Evolutionary conservation across 1,140 invertebrate genomes (phyloP).

Genomic region (Trachelipus rathkii): DNA sequence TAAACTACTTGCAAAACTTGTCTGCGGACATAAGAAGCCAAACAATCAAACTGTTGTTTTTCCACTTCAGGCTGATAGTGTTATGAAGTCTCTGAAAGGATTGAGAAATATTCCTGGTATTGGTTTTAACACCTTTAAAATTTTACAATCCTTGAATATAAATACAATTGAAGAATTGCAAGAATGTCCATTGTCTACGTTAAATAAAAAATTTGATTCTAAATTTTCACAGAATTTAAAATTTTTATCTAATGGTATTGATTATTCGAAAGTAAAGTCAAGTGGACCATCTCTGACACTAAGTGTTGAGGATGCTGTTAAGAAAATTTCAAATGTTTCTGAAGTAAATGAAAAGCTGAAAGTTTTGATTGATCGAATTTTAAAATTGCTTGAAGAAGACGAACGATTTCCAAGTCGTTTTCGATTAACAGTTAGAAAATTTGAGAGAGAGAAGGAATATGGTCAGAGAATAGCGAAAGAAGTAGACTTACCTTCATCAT

Average conservation of each 20-base stretch:
- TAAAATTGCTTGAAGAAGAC: conserved; percentile 67
- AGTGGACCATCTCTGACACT: conserved; percentile 65
- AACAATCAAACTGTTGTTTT: conserved; percentile 74
- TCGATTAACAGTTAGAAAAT: conserved; percentile 67
- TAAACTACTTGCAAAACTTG: conserved; percentile 75
- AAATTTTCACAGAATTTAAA: conserved; percentile 65
- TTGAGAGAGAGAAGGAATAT: conserved; percentile 57
- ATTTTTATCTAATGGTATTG: conserved; percentile 65
- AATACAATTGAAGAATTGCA: conserved; percentile 63
- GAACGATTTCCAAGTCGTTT: conserved; percentile 68
- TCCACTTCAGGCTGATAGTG: conserved; percentile 59
- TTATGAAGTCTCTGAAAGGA: conserved; percentile 60
- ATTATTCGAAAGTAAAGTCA: conserved; percentile 64
- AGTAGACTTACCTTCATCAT: conserved; percentile 58
- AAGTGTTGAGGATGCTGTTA: conserved; percentile 70
- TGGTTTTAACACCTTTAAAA: conserved; percentile 62
- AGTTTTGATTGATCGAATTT: conserved; percentile 62
- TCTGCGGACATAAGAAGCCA: conserved; percentile 67
- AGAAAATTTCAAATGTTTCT: conserved; percentile 62
- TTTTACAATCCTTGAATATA: conserved; percentile 62
- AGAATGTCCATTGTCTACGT: conserved; percentile 56
- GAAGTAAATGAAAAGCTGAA: conserved; percentile 66
- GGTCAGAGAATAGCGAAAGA: conserved; percentile 68
- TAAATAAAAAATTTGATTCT: conserved; percentile 60
- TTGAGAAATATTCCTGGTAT: conserved; percentile 66